Conservation (phyloP, 2,888 invertebrate species). For the Rugalucina vietnamica region DNA sequence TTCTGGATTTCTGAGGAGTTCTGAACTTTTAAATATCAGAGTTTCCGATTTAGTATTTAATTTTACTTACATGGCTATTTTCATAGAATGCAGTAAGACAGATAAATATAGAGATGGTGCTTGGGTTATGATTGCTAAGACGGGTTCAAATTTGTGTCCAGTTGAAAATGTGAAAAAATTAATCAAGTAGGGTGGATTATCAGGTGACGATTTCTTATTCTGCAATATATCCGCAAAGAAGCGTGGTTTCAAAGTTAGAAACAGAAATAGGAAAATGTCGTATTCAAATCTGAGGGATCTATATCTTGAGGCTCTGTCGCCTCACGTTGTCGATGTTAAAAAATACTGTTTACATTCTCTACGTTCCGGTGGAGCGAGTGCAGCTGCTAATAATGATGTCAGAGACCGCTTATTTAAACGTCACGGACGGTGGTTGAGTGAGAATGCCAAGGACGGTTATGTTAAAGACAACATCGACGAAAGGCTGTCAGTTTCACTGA, state of each 20-base stretch:
- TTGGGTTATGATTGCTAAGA: slow-evolving; percentile 31
- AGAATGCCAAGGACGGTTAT: slow-evolving; percentile 48
- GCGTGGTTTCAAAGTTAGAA: slow-evolving; percentile 15
- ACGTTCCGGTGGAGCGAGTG: slow-evolving; percentile 34
- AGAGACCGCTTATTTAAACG: slow-evolving; percentile 41
- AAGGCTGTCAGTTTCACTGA: slow-evolving; percentile 1
- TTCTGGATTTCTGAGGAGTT: slow-evolving; percentile 34
- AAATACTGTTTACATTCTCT: slow-evolving; percentile 34
- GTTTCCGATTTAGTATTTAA: slow-evolving; percentile 24
- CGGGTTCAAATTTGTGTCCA: slow-evolving; percentile 35
- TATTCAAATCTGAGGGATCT: slow-evolving; percentile 29
- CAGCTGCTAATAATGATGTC: slow-evolving; percentile 47
- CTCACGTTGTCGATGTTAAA: slow-evolving; percentile 14
- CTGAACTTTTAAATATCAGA: slow-evolving; percentile 26
- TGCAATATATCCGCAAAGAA: slow-evolving; percentile 5
- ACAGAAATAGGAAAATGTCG: slow-evolving; percentile 10
- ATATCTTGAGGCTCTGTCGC: slow-evolving; percentile 27
- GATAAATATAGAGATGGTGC: slow-evolving; percentile 44
- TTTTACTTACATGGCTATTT: neutral
- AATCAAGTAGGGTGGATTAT: slow-evolving; percentile 17
- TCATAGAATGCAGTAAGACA: slow-evolving; percentile 37
- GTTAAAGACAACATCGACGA: slow-evolving; percentile 25
- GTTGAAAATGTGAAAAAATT: slow-evolving; percentile 17
- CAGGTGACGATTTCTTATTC: slow-evolving; percentile 24
- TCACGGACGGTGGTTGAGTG: slow-evolving; percentile 42